phyloP scores from a whole-genome alignment of 2,888 invertebrate genomes.

The Stictocephala bisonia region DNA sequence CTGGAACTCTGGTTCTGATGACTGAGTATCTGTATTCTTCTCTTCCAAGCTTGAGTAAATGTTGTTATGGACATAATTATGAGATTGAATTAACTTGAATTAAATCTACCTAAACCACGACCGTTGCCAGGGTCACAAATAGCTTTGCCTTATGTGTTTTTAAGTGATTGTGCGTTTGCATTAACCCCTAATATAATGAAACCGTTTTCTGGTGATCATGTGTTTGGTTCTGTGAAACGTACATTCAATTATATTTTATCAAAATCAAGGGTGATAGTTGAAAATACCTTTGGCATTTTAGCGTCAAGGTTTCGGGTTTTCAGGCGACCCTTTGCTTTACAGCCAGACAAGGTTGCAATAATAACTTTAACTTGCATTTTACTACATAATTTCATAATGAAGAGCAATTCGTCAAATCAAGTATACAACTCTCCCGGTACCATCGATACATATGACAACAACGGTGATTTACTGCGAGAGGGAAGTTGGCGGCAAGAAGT shows the following conservation, averaged over 20 bases:
- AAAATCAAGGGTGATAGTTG: constrained; percentile 51
- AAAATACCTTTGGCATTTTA: constrained; percentile 58
- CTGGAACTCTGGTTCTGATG: too few relatives aligned
- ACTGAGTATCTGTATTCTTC: too few relatives aligned
- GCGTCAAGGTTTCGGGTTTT: too few relatives aligned
- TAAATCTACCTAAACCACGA: constrained; percentile 47
- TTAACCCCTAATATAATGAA: constrained; percentile 51
- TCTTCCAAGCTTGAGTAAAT: too few relatives aligned
- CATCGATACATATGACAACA: constrained; percentile 55
- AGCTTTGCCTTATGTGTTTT: constrained; percentile 52
- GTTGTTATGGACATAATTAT: too few relatives aligned
- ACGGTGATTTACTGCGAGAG: constrained; percentile 25
- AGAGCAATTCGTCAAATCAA: constrained; percentile 46
- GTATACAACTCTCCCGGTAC: constrained; percentile 51
- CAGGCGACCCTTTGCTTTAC: too few relatives aligned
- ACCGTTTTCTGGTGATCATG: constrained; percentile 52
- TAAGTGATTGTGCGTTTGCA: constrained; percentile 49
- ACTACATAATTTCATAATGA: constrained; percentile 50
- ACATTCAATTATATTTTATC: constrained; percentile 54
- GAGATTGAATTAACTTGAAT: too few relatives aligned
- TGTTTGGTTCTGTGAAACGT: constrained; percentile 49
- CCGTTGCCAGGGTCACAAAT: constrained; percentile 49
- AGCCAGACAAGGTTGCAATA: too few relatives aligned
- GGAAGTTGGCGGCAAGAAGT: constrained; percentile 34
- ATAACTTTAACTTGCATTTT: too few relatives aligned